Percentiles rank a stretch among this genome's conserved stretches.
phyloP scores from a whole-genome alignment of 2,797 vertebrate species.

The Microctenopoma lineatum region DNA sequence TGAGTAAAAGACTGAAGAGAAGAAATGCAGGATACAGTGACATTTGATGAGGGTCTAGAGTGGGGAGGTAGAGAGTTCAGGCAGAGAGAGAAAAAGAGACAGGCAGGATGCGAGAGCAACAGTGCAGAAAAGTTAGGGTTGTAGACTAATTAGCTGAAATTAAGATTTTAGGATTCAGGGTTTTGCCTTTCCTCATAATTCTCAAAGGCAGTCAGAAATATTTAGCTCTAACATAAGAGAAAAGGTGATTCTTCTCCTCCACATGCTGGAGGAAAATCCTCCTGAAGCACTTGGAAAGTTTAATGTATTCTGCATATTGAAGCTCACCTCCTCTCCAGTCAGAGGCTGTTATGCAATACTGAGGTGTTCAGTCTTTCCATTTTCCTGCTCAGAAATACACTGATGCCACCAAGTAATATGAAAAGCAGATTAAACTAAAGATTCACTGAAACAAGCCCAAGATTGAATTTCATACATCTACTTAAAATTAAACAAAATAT shows the following conservation, averaged over 20 bases:
- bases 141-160: conserved; percentile 31
- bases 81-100: conserved; percentile 15
- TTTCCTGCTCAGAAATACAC: conserved; percentile 66
- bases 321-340: conserved; percentile 69
- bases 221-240: conserved; percentile 30
- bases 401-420: conserved; percentile 70
- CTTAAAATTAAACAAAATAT: neutral
- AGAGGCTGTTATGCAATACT: conserved; percentile 68
- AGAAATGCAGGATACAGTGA: conserved; percentile 22
- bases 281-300: conserved; percentile 72
- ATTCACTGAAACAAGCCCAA: conserved; percentile 11
- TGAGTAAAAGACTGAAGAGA: conserved; percentile 31
- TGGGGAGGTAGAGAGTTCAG: conserved; percentile 9
- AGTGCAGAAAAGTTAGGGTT: conserved; percentile 3
- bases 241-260: conserved; percentile 51
- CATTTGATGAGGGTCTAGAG: conserved; percentile 19
- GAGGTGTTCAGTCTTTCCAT: conserved; percentile 80
- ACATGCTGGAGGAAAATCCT: conserved; percentile 67
- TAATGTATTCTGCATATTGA: conserved; percentile 77
- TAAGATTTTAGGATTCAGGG: conserved; percentile 9
- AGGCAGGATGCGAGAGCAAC: conserved; percentile 12
- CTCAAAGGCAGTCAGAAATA: conserved; percentile 45
- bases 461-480: neutral
- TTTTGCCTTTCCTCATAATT: conserved; percentile 25
- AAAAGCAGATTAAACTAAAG: conserved; percentile 68